These are phyloP conservation scores for Helogale parvula DNA, from an alignment of 2,113 vertebrate species.

Conservation along the genomic window DNA sequence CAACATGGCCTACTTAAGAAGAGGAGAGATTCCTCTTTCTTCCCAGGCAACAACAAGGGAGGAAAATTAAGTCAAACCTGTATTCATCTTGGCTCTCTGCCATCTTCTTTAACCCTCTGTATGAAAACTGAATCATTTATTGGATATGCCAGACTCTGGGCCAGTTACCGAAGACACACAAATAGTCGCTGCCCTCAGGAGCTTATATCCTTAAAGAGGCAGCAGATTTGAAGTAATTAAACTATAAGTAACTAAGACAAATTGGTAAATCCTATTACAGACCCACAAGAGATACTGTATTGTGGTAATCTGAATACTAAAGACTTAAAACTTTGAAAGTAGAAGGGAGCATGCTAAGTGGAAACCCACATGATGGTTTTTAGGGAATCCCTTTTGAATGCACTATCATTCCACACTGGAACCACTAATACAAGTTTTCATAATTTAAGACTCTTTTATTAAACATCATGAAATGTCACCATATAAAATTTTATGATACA, in stretches of 20 bases:
- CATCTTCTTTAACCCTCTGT: not conserved
- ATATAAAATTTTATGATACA: not conserved
- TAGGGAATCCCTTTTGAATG: not conserved
- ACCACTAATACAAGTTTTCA: not conserved
- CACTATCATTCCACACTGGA: not conserved
- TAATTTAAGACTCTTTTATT: slow-evolving; percentile 29
- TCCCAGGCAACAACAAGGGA: not conserved
- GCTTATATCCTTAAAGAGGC: not conserved
- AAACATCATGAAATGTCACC: not conserved
- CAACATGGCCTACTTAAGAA: not conserved
- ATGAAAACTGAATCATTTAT: not conserved
- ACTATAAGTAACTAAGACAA: slow-evolving; percentile 8
- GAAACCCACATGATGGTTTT: not conserved
- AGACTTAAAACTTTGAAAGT: slow-evolving; percentile 18
- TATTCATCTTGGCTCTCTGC: not conserved
- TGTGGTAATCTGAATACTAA: not conserved
- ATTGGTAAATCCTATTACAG: not conserved
- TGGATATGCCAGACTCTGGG: not conserved
- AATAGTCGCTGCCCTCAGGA: not conserved
- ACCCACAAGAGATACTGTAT: not conserved
- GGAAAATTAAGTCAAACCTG: not conserved
- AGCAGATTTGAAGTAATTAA: slow-evolving; percentile 7
- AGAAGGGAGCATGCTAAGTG: not conserved
- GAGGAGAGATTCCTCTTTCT: not conserved
- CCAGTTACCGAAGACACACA: not conserved